phyloP scores from a whole-genome alignment of 2,113 vertebrate species.

The Odontophorus gujanensis region DNA sequence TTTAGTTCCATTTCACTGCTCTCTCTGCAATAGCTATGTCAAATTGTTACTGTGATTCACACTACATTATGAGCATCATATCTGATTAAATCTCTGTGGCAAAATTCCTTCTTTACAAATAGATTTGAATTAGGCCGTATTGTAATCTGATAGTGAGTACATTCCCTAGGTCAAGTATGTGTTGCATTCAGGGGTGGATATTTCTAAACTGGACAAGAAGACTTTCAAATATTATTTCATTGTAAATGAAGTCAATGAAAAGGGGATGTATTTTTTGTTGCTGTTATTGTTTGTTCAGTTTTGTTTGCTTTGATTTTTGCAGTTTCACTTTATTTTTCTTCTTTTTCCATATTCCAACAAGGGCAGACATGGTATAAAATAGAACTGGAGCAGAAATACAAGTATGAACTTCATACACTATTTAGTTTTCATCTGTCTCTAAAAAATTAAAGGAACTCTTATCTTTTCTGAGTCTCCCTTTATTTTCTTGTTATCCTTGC shows the following conservation, averaged over 20 bases:
- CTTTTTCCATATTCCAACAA: background rate
- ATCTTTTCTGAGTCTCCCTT: background rate
- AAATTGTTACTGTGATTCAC: background rate
- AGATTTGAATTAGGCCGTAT: conserved; percentile 28
- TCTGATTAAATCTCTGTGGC: background rate
- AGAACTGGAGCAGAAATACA: background rate
- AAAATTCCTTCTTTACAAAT: conserved; percentile 5
- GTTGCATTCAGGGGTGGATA: background rate
- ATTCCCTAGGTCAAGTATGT: background rate
- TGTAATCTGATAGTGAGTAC: background rate
- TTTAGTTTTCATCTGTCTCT: background rate
- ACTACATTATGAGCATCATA: background rate
- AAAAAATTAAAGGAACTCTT: background rate
- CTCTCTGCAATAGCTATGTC: background rate
- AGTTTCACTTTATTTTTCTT: background rate
- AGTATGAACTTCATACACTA: background rate
- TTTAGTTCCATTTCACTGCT: conserved; percentile 35
- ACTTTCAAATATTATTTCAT: background rate
- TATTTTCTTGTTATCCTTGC: background rate
- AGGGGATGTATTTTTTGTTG: background rate
- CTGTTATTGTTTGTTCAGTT: background rate
- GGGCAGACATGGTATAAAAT: background rate
- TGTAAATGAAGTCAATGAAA: background rate
- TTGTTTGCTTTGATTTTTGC: background rate
- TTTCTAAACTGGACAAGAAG: background rate